phyloP scores from a whole-genome alignment of 2,113 vertebrate genomes.

The Calonectris borealis region DNA sequence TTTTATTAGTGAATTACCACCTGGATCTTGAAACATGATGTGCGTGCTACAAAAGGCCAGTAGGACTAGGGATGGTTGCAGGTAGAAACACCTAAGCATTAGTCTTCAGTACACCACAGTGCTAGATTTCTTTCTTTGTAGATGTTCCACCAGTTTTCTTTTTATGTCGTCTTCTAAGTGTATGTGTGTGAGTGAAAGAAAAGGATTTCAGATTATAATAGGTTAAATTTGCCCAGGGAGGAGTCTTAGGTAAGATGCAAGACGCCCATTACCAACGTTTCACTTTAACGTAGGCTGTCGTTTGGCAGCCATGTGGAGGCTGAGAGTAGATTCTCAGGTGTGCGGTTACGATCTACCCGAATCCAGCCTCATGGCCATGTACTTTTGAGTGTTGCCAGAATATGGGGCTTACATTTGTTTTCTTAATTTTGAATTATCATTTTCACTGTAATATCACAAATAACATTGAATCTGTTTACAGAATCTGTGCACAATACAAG shows the following conservation, averaged over 20 bases:
- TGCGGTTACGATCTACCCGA: not conserved
- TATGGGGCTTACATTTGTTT: not conserved
- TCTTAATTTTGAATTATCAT: not conserved
- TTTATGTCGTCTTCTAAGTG: not conserved
- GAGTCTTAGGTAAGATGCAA: not conserved
- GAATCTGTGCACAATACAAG: not conserved
- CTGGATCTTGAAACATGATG: fast-evolving
- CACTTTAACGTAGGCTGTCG: not conserved
- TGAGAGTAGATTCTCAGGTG: not conserved
- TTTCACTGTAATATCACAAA: not conserved
- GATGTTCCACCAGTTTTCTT: not conserved
- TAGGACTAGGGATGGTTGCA: not conserved
- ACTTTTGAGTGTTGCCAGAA: not conserved
- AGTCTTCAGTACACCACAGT: not conserved
- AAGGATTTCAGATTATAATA: not conserved
- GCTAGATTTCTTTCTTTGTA: not conserved
- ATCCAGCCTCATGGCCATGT: not conserved
- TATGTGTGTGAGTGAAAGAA: not conserved
- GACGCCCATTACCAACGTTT: not conserved
- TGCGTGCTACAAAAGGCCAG: not conserved
- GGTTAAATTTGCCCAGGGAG: not conserved
- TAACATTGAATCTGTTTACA: not conserved
- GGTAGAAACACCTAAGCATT: too few relatives aligned
- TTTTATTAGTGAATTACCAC: not conserved
- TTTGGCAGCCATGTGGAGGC: fast-evolving